Evolutionary conservation across 2,113 vertebrate species (phyloP).

Genomic region (Isichthys henryi): DNA sequence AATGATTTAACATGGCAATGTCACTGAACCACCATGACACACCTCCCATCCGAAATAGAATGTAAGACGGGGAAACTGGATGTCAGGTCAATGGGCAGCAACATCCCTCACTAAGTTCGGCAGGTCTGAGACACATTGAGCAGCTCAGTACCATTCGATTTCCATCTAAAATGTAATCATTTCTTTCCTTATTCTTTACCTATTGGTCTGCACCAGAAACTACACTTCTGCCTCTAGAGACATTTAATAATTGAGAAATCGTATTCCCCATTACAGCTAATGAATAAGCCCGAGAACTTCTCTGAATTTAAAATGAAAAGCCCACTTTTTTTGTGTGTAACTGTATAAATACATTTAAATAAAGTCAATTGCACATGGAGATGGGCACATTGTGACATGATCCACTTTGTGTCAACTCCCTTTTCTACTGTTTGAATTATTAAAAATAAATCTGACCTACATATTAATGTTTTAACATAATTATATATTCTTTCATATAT

Average conservation of each 20-base stretch:
- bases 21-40: not conserved
- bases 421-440: constrained; percentile 1
- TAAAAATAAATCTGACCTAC: not conserved
- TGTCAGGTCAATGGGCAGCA: not conserved
- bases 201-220: not conserved
- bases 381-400: not conserved
- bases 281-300: not conserved
- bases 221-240: not conserved
- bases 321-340: not conserved
- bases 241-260: not conserved
- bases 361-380: not conserved
- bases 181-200: not conserved
- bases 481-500: not conserved
- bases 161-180: not conserved
- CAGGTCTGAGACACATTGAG: not conserved
- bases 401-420: not conserved
- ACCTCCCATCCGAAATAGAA: not conserved
- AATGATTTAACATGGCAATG: not conserved
- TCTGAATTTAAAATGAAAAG: not conserved
- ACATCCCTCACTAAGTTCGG: not conserved
- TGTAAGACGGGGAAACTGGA: not conserved
- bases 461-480: not conserved
- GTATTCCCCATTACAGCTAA: not conserved
- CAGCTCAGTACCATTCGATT: not conserved
- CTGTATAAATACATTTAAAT: not conserved